These are phyloP conservation scores for Atta colombica DNA, from an alignment of 1,140 invertebrate species.

Conservation along the genomic window DNA sequence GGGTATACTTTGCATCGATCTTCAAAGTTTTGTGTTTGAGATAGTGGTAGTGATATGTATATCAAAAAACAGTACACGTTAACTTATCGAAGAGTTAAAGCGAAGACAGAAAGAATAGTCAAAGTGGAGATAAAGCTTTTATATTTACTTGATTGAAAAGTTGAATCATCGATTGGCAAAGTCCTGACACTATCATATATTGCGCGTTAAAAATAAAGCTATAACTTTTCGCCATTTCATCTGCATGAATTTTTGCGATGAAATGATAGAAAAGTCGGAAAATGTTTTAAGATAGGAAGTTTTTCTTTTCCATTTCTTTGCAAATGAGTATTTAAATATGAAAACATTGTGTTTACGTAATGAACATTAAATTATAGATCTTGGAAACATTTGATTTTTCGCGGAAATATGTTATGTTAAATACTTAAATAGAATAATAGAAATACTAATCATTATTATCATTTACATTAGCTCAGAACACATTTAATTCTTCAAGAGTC, in stretches of 20 bases:
- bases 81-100: background rate
- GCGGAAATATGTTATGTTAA: background rate
- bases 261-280: constrained; percentile 13
- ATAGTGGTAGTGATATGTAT: background rate
- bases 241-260: constrained; percentile 21
- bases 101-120: constrained; percentile 6
- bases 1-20: background rate
- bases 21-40: background rate
- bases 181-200: constrained; percentile 16
- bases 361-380: background rate
- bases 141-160: constrained; percentile 55
- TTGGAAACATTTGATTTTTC: background rate
- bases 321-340: constrained; percentile 12
- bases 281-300: background rate
- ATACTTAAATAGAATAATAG: too few relatives aligned
- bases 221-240: constrained; percentile 53
- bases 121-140: constrained; percentile 41
- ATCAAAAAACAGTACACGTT: constrained; percentile 9
- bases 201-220: constrained; percentile 62
- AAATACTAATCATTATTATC: background rate
- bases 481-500: constrained; percentile 17
- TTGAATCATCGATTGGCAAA: constrained; percentile 66
- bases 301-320: background rate
- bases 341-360: background rate
- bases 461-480: background rate